Evolutionary conservation across 2,888 invertebrate genomes (phyloP).

Genomic region (Leptarthrus brevirostris): DNA sequence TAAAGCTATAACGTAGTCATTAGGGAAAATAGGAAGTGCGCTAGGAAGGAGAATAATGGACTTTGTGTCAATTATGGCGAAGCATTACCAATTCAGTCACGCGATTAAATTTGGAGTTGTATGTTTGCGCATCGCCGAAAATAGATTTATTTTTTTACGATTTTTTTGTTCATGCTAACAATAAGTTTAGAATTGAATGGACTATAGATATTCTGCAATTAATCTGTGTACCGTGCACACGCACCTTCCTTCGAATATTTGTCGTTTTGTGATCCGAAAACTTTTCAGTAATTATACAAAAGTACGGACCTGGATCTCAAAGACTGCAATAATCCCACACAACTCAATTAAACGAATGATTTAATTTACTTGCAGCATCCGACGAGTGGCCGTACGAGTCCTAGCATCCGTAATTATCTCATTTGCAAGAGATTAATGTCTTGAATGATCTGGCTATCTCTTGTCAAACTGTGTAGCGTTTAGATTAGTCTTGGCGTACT

Average conservation of each 20-base stretch:
- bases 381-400: constrained; percentile 39
- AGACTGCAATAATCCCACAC: constrained; percentile 21
- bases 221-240: no score
- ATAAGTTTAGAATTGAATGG: neutral
- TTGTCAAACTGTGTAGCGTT: constrained; percentile 2
- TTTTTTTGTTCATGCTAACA: neutral
- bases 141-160: constrained; percentile 31
- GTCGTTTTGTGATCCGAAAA: neutral
- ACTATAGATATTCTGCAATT: no score
- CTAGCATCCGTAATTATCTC: constrained; percentile 36
- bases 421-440: constrained; percentile 37
- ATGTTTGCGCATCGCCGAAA: constrained; percentile 29
- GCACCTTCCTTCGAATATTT: no score
- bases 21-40: no score
- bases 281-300: neutral
- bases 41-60: constrained; percentile 8
- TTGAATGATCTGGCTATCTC: constrained; percentile 28
- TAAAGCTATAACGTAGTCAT: no score
- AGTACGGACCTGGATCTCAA: neutral
- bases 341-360: constrained; percentile 40
- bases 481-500: neutral
- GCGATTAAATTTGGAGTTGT: neutral
- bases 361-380: constrained; percentile 29
- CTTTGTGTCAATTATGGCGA: constrained; percentile 27
- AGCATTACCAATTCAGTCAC: constrained; percentile 31